Evolutionary conservation across 1,140 invertebrate species (phyloP).

Genomic region (Zaprionus lachaisei): DNA sequence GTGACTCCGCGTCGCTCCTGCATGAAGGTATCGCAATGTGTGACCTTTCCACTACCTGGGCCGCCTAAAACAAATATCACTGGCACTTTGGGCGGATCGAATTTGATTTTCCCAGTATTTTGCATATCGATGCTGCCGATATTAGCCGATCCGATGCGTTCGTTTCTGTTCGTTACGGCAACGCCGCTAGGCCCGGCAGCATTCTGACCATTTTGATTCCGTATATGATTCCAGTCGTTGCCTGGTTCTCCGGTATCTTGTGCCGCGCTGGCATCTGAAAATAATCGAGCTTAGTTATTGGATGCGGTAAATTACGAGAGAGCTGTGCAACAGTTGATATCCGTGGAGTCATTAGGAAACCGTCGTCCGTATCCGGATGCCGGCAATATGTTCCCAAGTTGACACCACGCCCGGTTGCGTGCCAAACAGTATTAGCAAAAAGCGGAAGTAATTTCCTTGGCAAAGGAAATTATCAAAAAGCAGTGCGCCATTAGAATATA

Average conservation of each 20-base stretch:
- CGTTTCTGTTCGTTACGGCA: slow-evolving; percentile 47
- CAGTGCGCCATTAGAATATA: slow-evolving; percentile 63
- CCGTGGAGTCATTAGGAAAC: slow-evolving; percentile 39
- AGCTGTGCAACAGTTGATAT: slow-evolving; percentile 65
- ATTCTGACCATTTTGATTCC: slow-evolving; percentile 70
- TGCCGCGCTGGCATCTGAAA: slow-evolving; percentile 89
- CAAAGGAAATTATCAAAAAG: slow-evolving; percentile 53
- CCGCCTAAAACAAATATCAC: slow-evolving; percentile 95
- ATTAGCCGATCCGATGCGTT: slow-evolving; percentile 56
- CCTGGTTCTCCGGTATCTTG: slow-evolving; percentile 88
- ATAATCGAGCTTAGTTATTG: neutral
- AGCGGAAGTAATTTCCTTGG: slow-evolving; percentile 64
- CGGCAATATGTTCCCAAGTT: slow-evolving; percentile 63
- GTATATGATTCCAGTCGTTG: slow-evolving; percentile 85
- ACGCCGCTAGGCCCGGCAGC: slow-evolving; percentile 42
- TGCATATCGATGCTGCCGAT: slow-evolving; percentile 86
- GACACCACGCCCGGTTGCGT: slow-evolving; percentile 48
- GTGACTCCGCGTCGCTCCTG: slow-evolving; percentile 92
- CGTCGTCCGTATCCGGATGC: slow-evolving; percentile 64
- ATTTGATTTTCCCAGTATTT: slow-evolving; percentile 91
- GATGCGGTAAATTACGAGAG: neutral
- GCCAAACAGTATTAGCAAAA: slow-evolving; percentile 48
- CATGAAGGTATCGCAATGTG: slow-evolving; percentile 94
- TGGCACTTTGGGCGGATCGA: slow-evolving; percentile 92
- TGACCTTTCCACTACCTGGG: slow-evolving; percentile 96